Evolutionary conservation across 1,140 invertebrate species (phyloP), one percentile per base, ranked within the genome.

Genomic region (Magallana ariakensis): DNA sequence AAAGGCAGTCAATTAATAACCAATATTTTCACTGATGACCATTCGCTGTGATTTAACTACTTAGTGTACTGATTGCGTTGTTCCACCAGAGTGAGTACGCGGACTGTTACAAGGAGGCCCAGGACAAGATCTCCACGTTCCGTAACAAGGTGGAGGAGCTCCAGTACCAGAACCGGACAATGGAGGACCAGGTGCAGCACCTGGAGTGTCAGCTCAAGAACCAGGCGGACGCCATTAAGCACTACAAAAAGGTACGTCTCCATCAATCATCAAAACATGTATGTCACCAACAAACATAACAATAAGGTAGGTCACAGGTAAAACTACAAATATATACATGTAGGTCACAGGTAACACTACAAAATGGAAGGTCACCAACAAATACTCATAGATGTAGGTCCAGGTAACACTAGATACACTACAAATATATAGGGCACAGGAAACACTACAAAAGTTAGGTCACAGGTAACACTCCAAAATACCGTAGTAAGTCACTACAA

Each of bases 101-200:
- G 1, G 90, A 90, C 26, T 86, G 89, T 3, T 92, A 90, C 46
- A 89, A 91, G 56, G 89, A 91, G 53, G 87, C 92, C 10, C 91
- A 93, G 88, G 80, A 81, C 15, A 91, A 87, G 54, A 87, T 92
- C 1, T 80, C 88, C 16, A 90, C 86, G 13, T 89, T 93, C 56
- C 88, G 89, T 56, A 88, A 84, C 80, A 89, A 90, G 26, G 86
- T 92, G 81, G 92, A 93, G 82, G 91, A 93, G 83, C 58, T 93
- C 22, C 90, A 90, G 86, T 88, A 80, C 16, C 89, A 88, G 66
- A 88, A 84, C 56, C 89, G 87, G 55, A 88, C 92, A 16, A 87
- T 88, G 26, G 90, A 93, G n/a, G 85, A 87, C n/a, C 16, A 84
- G 83, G 46, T 88, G 11, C 62, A 91, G 33, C 80, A 89, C 22